Base-by-base conservation (phyloP, 2,113 vertebrate species). In the Dipodomys spectabilis region DNA sequence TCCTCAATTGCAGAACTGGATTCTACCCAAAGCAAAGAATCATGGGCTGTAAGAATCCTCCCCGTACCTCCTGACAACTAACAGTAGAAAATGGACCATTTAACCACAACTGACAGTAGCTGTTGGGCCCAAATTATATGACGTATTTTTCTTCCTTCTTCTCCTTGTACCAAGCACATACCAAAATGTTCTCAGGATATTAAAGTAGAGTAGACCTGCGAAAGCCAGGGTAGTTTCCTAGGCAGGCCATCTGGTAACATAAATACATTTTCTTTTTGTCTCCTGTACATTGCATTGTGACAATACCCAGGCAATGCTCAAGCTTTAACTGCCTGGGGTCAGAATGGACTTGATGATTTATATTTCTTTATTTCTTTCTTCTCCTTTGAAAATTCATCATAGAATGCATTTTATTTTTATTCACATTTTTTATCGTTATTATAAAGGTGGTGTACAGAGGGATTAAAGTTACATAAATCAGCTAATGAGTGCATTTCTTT, bases 11-110 rank as follows among this genome's bases (percentile, higher is more conserved):
- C n/a, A 74, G 8, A 12, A 60, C 27, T 0, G 28, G 45, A 32
- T 78, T 94, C 79, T 67, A 68, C 77, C 65, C 71, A 92, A 85
- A 94, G 68, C 82, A 83, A 49, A 60, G 69, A 92, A 80, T 91
- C 72, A 32, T 5, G 13, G n/a, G 91, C 28, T 25, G 30, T 30
- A 53, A 84, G 90, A 39, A 16, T 4, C 74, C 49, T 85, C 35
- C 4, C 2, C 64, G 44, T 6, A 73, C 20, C 44, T 28, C 12
- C 53, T 68, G n/a, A 85, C 68, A 60, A 28, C 62, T 57, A 57
- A n/a, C 25, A 80, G 53, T 10, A 67, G 44, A 45, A 60, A 45
- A 44, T 84, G 44, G 30, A 30, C 22, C 30, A 35, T 77, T 90
- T 89, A 83, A 78, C 27, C 19, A 57, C 53, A 82, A 69, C 49